Conservation (phyloP, 2,888 invertebrate species). For the Strigamia crassipes region DNA sequence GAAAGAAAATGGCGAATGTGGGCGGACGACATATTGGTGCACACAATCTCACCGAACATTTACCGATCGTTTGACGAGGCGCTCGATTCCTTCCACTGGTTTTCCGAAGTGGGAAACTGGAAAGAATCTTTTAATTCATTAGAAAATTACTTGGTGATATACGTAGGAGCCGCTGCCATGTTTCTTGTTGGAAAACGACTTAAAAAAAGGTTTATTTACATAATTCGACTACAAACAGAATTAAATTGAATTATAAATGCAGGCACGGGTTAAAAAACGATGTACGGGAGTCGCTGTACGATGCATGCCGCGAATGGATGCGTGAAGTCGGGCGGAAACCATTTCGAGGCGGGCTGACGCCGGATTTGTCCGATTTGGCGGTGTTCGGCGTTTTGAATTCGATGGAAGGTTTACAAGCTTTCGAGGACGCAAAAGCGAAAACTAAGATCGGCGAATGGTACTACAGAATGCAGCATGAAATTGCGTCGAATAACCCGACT, state of each 20-base stretch:
- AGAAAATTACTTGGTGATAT: conserved; percentile 85
- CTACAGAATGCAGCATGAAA: conserved; percentile 70
- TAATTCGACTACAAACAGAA: neutral
- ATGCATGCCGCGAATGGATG: conserved; percentile 82
- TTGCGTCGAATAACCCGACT: conserved; percentile 56
- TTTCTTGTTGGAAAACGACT: conserved; percentile 86
- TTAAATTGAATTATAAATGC: neutral
- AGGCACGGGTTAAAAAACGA: conserved; percentile 84
- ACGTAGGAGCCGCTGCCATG: conserved; percentile 93
- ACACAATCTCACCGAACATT: conserved; percentile 93
- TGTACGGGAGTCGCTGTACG: conserved; percentile 85
- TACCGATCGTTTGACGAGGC: conserved; percentile 86
- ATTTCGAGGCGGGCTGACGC: conserved; percentile 84
- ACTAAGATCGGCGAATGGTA: conserved; percentile 82
- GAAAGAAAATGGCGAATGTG: conserved; percentile 95
- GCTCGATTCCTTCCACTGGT: conserved; percentile 90
- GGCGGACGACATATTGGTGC: conserved; percentile 90
- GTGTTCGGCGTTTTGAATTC: conserved; percentile 89
- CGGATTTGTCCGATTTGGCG: conserved; percentile 89
- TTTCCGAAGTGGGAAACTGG: conserved; percentile 91
- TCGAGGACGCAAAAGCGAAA: conserved; percentile 75
- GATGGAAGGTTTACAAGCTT: conserved; percentile 90
- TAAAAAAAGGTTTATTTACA: conserved; percentile 74
- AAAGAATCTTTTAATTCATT: conserved; percentile 80
- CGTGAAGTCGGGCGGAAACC: conserved; percentile 68